Conservation (phyloP, 2,888 invertebrate genomes). For the Pilophorus perplexus region DNA sequence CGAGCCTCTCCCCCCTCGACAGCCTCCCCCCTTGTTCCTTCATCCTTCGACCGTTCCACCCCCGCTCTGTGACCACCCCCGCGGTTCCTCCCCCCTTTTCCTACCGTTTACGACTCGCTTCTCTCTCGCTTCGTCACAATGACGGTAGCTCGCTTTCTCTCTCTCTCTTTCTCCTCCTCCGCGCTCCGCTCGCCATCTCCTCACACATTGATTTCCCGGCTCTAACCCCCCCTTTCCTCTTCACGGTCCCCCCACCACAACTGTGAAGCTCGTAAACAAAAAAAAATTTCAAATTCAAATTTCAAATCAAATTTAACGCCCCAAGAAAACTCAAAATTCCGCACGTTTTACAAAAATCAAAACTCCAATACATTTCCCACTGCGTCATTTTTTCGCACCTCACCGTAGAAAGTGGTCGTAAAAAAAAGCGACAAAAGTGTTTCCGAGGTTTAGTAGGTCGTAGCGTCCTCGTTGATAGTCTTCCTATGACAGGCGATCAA, state of each 20-base stretch:
- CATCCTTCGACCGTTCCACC: conserved; percentile 19
- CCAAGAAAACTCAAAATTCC: too few species aligned
- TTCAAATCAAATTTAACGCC: too few species aligned
- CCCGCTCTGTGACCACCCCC: conserved; percentile 10
- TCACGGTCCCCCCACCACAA: too few species aligned
- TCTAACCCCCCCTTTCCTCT: conserved; percentile 12
- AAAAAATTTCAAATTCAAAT: not conserved
- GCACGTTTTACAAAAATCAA: too few species aligned
- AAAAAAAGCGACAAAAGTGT: not conserved
- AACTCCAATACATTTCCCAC: too few species aligned
- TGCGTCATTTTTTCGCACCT: not conserved
- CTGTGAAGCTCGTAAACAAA: not conserved
- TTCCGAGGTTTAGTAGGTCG: too few species aligned
- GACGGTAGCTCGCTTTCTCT: conserved; percentile 12
- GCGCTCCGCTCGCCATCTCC: conserved; percentile 2
- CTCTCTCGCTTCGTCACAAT: conserved; percentile 6
- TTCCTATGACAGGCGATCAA: not conserved
- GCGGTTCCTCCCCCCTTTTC: conserved; percentile 5
- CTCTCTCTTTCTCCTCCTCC: not conserved
- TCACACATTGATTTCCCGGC: conserved; percentile 33
- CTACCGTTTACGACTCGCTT: conserved; percentile 3
- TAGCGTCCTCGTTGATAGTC: too few species aligned
- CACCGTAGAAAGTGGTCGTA: not conserved
- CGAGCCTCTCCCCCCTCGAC: conserved; percentile 3
- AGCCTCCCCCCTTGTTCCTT: not conserved